Conservation (phyloP, 2,113 vertebrate genomes). For the Ginglymostoma cirratum region DNA sequence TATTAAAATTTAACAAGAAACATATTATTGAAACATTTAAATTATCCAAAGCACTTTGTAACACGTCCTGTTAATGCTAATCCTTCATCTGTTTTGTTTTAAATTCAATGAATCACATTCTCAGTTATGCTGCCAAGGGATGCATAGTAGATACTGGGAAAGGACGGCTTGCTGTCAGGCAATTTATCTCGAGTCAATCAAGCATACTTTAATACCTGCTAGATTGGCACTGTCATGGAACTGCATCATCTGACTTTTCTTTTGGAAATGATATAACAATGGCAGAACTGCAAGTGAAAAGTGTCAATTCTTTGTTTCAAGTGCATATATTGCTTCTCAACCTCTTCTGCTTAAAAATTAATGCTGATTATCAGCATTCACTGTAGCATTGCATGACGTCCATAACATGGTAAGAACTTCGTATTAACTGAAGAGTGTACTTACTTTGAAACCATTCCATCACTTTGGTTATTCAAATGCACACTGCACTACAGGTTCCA, state of each 20-base stretch:
- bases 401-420: background rate
- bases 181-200: background rate
- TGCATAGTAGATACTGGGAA: background rate
- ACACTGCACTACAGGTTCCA: background rate
- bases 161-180: background rate
- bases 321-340: background rate
- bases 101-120: background rate
- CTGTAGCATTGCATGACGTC: background rate
- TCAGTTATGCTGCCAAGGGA: background rate
- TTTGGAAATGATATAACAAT: background rate
- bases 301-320: background rate
- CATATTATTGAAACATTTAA: background rate
- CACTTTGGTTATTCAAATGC: background rate
- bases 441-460: slow-evolving; percentile 31
- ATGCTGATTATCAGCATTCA: slow-evolving; percentile 7
- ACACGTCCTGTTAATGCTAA: background rate
- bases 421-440: background rate
- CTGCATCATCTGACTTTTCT: background rate
- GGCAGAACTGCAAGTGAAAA: background rate
- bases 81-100: background rate
- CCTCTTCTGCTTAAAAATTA: background rate
- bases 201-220: background rate
- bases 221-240: background rate
- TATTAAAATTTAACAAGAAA: background rate
- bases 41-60: background rate